A percentile compares a stretch with the other conserved stretches of the same genome.
Evolutionary conservation across 2,113 vertebrate genomes (phyloP).

Genomic region (Heloderma charlesbogerti): DNA sequence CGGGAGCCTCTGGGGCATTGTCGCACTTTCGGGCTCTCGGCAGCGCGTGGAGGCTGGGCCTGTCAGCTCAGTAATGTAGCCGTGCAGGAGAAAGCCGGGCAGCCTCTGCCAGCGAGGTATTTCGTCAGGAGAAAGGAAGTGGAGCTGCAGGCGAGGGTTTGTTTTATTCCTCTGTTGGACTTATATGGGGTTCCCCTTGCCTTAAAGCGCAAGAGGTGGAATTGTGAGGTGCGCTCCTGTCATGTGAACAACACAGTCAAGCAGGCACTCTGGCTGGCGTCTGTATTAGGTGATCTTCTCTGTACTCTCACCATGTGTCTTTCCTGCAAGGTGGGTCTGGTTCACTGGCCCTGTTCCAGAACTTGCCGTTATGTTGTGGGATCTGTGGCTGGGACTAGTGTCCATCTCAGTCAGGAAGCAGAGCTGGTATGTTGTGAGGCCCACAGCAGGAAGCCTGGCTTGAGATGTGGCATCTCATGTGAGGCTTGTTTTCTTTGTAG

Average conservation of each 20-base stretch:
- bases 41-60: not conserved
- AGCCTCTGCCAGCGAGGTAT: not conserved
- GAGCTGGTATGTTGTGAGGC: not conserved
- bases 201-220: not conserved
- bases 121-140: not conserved
- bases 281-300: not conserved
- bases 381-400: not conserved
- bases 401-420: not conserved
- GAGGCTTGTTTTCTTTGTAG: not conserved
- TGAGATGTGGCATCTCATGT: not conserved
- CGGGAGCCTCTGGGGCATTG: not conserved
- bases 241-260: not conserved
- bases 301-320: not conserved
- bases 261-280: not conserved
- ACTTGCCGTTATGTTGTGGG: not conserved
- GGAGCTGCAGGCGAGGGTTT: not conserved
- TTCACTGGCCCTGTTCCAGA: too few relatives aligned
- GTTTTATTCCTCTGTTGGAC: not conserved
- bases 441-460: not conserved
- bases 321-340: too few relatives aligned
- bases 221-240: not conserved
- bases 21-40: not conserved
- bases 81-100: not conserved
- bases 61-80: not conserved
- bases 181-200: not conserved